phyloP scores from a whole-genome alignment of 2,888 invertebrate species.

The Caenorhabditis sp. region DNA sequence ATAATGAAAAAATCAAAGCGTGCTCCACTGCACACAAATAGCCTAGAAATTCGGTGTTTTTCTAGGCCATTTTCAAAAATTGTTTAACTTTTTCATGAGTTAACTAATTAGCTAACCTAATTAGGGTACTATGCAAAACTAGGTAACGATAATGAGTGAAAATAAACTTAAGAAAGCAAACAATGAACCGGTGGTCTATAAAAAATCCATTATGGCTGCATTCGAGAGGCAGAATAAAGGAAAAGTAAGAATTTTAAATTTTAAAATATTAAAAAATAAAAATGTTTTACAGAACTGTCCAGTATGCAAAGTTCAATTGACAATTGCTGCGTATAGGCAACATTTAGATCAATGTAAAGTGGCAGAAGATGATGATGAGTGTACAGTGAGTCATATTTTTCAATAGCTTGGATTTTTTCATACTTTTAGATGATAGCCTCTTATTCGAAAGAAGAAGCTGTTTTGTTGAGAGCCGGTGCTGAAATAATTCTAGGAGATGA shows the following conservation, averaged over 20 bases:
- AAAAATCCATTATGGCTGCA: slow-evolving; percentile 31
- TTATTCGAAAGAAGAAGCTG: slow-evolving; percentile 30
- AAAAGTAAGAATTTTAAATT: slow-evolving; percentile 20
- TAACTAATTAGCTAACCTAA: no score
- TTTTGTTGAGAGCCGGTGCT: slow-evolving; percentile 28
- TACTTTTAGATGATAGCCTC: slow-evolving; percentile 17
- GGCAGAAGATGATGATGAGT: slow-evolving; percentile 24
- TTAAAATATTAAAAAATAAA: not conserved
- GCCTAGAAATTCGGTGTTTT: not conserved
- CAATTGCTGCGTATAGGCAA: slow-evolving; percentile 23
- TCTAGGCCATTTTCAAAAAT: not conserved
- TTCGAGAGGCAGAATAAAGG: slow-evolving; percentile 30
- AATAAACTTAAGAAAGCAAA: slow-evolving; percentile 21
- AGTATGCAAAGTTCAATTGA: slow-evolving; percentile 18
- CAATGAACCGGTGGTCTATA: slow-evolving; percentile 23
- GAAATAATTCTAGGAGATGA: slow-evolving; percentile 30
- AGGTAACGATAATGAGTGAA: not conserved
- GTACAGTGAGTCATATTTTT: slow-evolving; percentile 7
- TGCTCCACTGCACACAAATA: not conserved
- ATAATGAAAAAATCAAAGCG: not conserved
- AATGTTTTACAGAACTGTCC: slow-evolving; percentile 24
- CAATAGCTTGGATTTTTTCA: no score
- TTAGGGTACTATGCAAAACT: not conserved
- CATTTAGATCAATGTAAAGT: slow-evolving; percentile 24
- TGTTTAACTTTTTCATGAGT: no score